A percentile compares a stretch with the other conserved stretches of the same genome.
phyloP scores from a whole-genome alignment of 2,888 invertebrate species.

The Drosophila merina region DNA sequence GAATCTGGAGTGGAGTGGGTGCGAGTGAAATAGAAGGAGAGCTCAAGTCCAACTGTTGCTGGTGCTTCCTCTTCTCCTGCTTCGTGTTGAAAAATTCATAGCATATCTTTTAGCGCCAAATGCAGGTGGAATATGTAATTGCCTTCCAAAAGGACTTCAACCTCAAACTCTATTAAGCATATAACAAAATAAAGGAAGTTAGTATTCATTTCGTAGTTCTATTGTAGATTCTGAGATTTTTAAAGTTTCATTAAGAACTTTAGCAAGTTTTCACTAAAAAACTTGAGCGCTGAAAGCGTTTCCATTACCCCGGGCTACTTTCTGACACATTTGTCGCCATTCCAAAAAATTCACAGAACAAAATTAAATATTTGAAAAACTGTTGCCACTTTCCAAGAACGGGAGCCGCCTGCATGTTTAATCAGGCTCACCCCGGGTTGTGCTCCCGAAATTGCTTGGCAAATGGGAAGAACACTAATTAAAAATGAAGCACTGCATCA shows the following conservation, averaged over 20 bases:
- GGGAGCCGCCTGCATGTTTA: slow-evolving; percentile 1
- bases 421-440: neutral
- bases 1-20: slow-evolving; percentile 2
- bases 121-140: neutral
- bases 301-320: slow-evolving; percentile 4
- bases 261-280: too few relatives aligned
- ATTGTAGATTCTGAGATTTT: too few relatives aligned
- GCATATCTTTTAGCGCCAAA: slow-evolving; percentile 20
- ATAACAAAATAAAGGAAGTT: too few relatives aligned
- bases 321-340: slow-evolving; percentile 15
- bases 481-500: slow-evolving; percentile 15
- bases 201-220: too few relatives aligned
- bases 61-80: neutral
- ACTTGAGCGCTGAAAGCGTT: neutral
- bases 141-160: neutral
- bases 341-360: slow-evolving; percentile 7
- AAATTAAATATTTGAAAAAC: slow-evolving; percentile 43
- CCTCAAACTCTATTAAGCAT: neutral
- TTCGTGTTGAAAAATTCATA: slow-evolving; percentile 22
- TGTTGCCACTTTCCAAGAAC: neutral
- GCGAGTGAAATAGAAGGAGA: neutral
- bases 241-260: neutral
- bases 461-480: slow-evolving; percentile 18
- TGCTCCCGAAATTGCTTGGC: neutral
- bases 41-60: slow-evolving; percentile 18